These are phyloP conservation scores for Orbicella faveolata DNA, from an alignment of 64 coral and sea anemone species.

Conservation along the genomic window DNA sequence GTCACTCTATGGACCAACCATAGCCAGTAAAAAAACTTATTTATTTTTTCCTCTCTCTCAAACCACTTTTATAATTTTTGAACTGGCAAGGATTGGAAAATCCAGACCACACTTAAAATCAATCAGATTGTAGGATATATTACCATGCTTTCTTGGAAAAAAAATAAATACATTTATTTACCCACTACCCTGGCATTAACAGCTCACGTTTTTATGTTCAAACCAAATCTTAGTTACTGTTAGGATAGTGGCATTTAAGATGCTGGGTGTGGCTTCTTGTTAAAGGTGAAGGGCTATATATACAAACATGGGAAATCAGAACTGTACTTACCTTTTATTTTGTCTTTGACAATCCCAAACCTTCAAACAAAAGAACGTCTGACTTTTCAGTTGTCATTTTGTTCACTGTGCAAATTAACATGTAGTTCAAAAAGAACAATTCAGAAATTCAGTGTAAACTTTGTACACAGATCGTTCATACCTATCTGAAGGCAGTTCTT, in stretches of 20 bases:
- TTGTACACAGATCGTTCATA: background rate
- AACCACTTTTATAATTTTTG: too few species aligned
- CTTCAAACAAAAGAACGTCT: slow-evolving; percentile 25
- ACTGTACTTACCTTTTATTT: slow-evolving; percentile 61
- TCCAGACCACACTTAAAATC: too few species aligned
- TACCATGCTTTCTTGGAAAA: too few species aligned
- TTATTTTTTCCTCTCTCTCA: too few species aligned
- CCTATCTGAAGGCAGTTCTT: slow-evolving; percentile 95
- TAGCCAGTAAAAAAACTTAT: too few species aligned
- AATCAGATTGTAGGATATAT: too few species aligned
- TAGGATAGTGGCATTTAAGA: too few species aligned
- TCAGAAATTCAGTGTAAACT: too few species aligned
- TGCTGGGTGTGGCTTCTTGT: background rate
- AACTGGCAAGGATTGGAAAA: too few species aligned
- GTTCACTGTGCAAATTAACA: background rate
- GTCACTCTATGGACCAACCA: too few species aligned
- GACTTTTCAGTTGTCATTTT: background rate
- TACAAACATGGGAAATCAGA: background rate
- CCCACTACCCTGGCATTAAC: background rate
- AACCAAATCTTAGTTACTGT: too few species aligned
- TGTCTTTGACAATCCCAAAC: slow-evolving; percentile 78
- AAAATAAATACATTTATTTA: too few species aligned
- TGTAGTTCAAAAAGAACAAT: background rate
- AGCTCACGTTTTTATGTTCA: background rate
- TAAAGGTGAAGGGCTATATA: background rate